Evolutionary conservation across 2,888 invertebrate species (phyloP), one percentile per base, ranked within the genome.

Genomic region (Caenorhabditis auriculariae): DNA sequence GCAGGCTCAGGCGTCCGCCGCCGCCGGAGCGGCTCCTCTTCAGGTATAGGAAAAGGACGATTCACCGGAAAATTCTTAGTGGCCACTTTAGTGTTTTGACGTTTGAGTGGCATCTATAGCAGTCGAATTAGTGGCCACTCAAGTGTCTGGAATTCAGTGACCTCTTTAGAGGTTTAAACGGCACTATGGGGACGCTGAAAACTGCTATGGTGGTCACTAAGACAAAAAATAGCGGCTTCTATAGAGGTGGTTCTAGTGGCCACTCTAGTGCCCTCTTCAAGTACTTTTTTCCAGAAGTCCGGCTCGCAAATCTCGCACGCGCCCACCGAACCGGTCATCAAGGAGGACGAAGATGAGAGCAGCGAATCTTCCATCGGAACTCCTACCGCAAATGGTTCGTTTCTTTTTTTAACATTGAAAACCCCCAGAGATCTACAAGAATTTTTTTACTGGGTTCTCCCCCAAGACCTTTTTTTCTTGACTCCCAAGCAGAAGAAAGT

Each of bases 341-440:
- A 70, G 47, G 81, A 81, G 43, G 81, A 80, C 35, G 77, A 77
- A 6, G 76, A 80, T 46, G 80, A 78, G 57, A 67, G 44, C 41
- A 67, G 63, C 39, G 73, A 72, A 47, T 53, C 63, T 23, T 58
- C 60, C 9, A 23, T 39, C 29, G 54, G 46, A 24, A 54, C 58
- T 32, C 58, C 58, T 29, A 52, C 43, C 24, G 17, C 51, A 0
- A 60, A 58, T 47, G 64, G 54, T 7, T 44, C 48, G 41, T 9
- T 41, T n/a, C 9, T 32, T 32, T 32, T 32, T 32, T 32, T n/a
- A 12, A n/a, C n/a, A 32, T 9, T 12, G 35, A 32, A 32, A 32
- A 32, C 35, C 35, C 35, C n/a, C 35, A 32, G n/a, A 32, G n/a
- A 12, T 32, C 9, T 12, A 32, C 9, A 12, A 32, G n/a, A 12